Evolutionary conservation across 2,113 vertebrate species (phyloP).

Genomic region (Halcyon senegalensis): DNA sequence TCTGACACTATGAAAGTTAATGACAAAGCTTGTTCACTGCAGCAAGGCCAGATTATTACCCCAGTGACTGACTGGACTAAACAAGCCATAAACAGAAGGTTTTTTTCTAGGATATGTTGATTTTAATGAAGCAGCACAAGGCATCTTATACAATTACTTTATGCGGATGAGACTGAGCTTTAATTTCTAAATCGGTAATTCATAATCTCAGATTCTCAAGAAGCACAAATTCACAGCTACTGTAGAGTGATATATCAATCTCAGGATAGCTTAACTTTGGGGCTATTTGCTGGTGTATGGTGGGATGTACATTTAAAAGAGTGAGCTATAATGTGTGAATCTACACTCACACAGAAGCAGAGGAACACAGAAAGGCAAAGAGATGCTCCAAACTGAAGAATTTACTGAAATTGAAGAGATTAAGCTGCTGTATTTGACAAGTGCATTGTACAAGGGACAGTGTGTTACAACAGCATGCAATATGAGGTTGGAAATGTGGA

Average conservation of each 20-base stretch:
- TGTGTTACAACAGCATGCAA: neutral
- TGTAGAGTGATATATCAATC: neutral
- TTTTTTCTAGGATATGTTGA: neutral
- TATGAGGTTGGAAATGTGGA: neutral
- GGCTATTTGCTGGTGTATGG: neutral
- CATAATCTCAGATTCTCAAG: neutral
- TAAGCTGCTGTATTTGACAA: neutral
- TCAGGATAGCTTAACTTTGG: neutral
- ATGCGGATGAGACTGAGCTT: neutral
- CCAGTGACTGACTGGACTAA: neutral
- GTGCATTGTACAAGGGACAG: fast-evolving
- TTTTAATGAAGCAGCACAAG: neutral
- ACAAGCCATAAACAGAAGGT: neutral
- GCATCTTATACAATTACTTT: neutral
- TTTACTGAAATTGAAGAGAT: neutral
- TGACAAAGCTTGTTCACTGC: neutral
- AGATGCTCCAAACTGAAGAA: neutral
- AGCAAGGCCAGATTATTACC: neutral
- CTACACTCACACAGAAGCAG: neutral
- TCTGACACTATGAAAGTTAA: neutral
- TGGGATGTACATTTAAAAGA: neutral
- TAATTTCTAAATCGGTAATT: neutral
- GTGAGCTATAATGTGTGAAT: fast-evolving
- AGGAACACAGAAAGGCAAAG: neutral
- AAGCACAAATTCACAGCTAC: neutral